Conservation (phyloP, 2,113 vertebrate species). For the Anarhynchus alexandrinus region DNA sequence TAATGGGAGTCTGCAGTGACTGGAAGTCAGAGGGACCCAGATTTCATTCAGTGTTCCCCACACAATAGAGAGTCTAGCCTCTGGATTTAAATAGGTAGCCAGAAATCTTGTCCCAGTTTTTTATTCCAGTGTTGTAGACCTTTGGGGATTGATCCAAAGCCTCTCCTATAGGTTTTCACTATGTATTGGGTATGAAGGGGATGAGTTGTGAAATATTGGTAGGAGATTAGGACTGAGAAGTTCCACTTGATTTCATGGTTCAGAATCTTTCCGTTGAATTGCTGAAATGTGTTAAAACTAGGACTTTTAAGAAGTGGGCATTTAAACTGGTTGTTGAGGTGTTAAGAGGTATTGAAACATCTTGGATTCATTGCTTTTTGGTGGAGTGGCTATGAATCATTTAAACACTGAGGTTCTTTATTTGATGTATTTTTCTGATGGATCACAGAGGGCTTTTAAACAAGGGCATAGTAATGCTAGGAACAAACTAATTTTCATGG, state of each 20-base stretch:
- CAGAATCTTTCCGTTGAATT: background rate
- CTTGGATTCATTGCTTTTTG: background rate
- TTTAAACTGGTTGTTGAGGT: background rate
- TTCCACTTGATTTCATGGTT: background rate
- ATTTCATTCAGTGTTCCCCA: background rate
- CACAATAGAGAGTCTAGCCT: background rate
- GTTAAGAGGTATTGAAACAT: background rate
- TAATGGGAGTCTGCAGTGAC: background rate
- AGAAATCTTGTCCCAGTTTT: background rate
- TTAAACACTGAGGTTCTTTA: background rate
- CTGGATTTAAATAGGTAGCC: background rate
- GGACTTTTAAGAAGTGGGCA: background rate
- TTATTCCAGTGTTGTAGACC: background rate
- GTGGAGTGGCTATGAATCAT: background rate
- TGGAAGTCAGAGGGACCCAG: background rate
- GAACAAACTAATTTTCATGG: conserved; percentile 46
- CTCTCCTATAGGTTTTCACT: background rate
- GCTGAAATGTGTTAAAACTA: background rate
- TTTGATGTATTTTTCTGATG: conserved; percentile 9
- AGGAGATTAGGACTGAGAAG: background rate
- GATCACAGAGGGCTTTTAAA: conserved; percentile 18
- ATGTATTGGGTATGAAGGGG: background rate
- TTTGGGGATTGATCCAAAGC: background rate
- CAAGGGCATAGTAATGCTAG: background rate
- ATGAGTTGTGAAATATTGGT: background rate